phyloP scores from a whole-genome alignment of 1,140 invertebrate species.

The Drosophila hydei region DNA sequence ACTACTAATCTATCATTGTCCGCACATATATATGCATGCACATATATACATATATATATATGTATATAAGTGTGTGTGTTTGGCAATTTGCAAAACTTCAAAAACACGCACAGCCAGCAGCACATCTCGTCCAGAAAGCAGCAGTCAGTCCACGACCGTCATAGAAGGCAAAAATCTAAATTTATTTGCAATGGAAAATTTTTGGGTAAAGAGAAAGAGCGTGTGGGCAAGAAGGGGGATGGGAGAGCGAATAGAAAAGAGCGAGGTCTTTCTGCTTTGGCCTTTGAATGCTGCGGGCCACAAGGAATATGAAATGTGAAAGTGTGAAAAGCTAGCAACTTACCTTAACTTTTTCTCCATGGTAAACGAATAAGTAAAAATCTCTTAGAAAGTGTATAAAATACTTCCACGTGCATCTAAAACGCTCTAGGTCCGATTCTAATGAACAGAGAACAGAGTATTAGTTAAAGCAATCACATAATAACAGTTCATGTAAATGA shows the following conservation, averaged over 20 bases:
- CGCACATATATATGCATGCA: constrained; percentile 19
- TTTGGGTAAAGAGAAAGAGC: background rate
- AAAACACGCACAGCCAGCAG: constrained; percentile 66
- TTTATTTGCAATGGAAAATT: constrained; percentile 69
- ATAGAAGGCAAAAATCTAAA: constrained; percentile 58
- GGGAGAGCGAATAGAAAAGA: background rate
- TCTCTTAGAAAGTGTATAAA: constrained; percentile 16
- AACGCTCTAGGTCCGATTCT: background rate
- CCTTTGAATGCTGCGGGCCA: background rate
- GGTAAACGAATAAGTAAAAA: constrained; percentile 25
- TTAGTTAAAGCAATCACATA: constrained; percentile 28
- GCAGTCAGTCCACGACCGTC: constrained; percentile 24
- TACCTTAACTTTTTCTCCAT: constrained; percentile 25
- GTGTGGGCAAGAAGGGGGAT: background rate
- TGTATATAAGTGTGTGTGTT: constrained; percentile 21
- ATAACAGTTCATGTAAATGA: constrained; percentile 12
- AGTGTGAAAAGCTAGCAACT: constrained; percentile 36
- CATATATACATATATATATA: constrained; percentile 11
- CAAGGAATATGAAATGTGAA: constrained; percentile 13
- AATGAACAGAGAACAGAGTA: background rate
- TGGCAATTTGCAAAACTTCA: constrained; percentile 80
- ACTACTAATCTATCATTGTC: constrained; percentile 76
- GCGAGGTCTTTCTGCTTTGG: background rate
- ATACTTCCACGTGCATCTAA: background rate
- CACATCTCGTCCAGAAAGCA: constrained; percentile 20